A percentile compares a stretch with the other conserved stretches of the same genome.
phyloP scores from a whole-genome alignment of 2,888 invertebrate genomes.

The Mactromeris polynyma region DNA sequence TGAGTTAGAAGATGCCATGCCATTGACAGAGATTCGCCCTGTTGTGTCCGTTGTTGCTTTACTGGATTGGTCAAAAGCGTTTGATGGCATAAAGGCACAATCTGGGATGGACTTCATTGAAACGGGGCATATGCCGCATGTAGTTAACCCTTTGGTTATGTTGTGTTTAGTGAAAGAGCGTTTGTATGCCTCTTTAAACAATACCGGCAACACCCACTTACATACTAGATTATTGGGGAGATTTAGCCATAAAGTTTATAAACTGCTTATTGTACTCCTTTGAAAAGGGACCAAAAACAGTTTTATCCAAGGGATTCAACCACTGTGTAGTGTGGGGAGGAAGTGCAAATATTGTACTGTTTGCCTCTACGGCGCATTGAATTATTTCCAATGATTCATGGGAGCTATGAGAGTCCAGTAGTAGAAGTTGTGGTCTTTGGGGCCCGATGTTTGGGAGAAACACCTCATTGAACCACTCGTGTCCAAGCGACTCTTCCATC shows the following conservation, averaged over 20 bases:
- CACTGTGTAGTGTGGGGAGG: conserved; percentile 62
- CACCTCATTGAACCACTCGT: no score
- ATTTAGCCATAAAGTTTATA: conserved; percentile 44
- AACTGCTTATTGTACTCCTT: conserved; percentile 54
- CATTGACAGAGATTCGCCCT: no score
- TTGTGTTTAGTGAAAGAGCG: conserved; percentile 40
- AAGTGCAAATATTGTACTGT: conserved; percentile 52
- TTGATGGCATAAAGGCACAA: no score
- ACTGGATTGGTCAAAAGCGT: no score
- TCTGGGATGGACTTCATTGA: no score
- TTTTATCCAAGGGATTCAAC: conserved; percentile 57
- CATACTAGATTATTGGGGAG: conserved; percentile 41
- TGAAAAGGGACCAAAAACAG: conserved; percentile 61
- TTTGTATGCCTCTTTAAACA: conserved; percentile 55
- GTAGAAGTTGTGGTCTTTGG: conserved; percentile 20
- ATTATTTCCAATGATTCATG: conserved; percentile 48
- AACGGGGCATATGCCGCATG: conserved; percentile 60
- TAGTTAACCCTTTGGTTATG: conserved; percentile 56
- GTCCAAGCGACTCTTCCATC: conserved; percentile 60
- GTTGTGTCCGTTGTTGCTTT: no score
- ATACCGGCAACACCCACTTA: conserved; percentile 54
- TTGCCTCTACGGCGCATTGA: conserved; percentile 43
- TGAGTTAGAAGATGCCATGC: no score
- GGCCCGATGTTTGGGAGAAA: conserved; percentile 39
- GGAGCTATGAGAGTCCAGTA: conserved; percentile 53